Base-by-base conservation (phyloP, 2,888 invertebrate genomes). In the Lithophane semibrunnea region DNA sequence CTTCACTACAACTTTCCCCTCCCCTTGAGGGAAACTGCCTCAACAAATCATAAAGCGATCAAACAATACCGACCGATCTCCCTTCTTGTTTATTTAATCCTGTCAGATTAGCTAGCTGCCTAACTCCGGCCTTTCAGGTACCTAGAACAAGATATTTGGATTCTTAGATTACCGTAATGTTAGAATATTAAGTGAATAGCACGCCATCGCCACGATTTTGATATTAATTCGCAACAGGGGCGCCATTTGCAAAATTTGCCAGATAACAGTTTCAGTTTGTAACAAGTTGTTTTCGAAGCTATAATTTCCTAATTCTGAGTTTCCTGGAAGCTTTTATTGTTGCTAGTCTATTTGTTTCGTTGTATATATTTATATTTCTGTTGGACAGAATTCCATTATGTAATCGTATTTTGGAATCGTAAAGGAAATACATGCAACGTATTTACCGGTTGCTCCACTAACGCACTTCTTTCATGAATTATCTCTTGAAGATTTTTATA, bases 1-100 rank as follows among this genome's bases (percentile, higher is more conserved):
- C 76, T 78, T 81, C 60, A 65, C 44, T 52, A 47, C 42, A 79
- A 86, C 66, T 82, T 79, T 7, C 76, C 52, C 37, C 29, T 18
- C 58, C 61, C 79, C 86, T 56, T 21, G 77, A 80, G 81, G 56
- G 54, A 47, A 66, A 75, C 77, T 73, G 79, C 82, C 82, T 73
- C 68, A 80, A 87, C 87, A 82, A 87, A 88, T 88, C 79, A 83
- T 86, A 87, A 87, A 88, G 78, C 84, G 86, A 88, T 88, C 89
- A 83, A 82, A 84, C 84, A 85, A 82, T 82, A 75, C 58, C 73
- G 37, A 10, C n/a, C 47, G 61, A 82, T 82, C 72, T 72, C 60
- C 10, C 47, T 58, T 72, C 76, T 80, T 83, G 77, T 88, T 88
- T 85, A 74, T 79, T 72, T 71, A 86, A 87, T 74, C 79, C 75